A percentile compares a stretch with the other conserved stretches of the same genome.
These are phyloP conservation scores for Danio aesculapii DNA, from an alignment of 2,797 vertebrate species.

Conservation along the genomic window DNA sequence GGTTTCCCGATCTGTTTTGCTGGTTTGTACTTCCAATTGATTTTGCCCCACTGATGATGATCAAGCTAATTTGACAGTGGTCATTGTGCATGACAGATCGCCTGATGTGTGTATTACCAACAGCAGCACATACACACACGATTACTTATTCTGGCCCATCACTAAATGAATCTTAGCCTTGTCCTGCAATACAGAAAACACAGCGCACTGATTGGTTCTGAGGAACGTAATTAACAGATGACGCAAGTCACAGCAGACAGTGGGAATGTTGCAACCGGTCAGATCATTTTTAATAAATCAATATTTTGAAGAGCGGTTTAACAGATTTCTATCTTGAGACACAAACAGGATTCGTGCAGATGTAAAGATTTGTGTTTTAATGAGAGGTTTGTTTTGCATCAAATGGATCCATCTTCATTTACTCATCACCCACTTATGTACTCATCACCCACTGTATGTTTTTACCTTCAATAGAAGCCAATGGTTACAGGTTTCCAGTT, in stretches of 20 bases:
- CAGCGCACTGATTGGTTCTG: neutral
- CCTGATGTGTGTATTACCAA: slow-evolving; percentile 66
- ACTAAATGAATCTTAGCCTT: neutral
- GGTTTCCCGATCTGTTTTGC: neutral
- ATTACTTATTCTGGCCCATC: neutral
- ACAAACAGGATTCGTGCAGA: neutral
- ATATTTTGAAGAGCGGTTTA: neutral
- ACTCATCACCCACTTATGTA: too few relatives aligned
- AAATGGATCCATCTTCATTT: too few relatives aligned
- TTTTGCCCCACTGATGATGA: slow-evolving; percentile 72
- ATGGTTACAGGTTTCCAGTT: too few relatives aligned
- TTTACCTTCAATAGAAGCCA: too few relatives aligned
- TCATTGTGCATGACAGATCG: slow-evolving; percentile 71
- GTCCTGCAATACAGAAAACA: neutral
- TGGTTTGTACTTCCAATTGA: slow-evolving; percentile 58
- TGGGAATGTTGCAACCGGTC: neutral
- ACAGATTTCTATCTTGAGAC: neutral
- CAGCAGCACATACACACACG: neutral
- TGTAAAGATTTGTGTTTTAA: slow-evolving; percentile 7
- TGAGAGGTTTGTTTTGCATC: neutral
- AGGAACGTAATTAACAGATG: slow-evolving; percentile 1
- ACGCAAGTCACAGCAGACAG: neutral
- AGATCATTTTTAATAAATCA: slow-evolving; percentile 12
- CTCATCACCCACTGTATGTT: too few relatives aligned
- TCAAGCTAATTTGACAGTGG: slow-evolving; percentile 63